Conservation (phyloP, 2,797 vertebrate genomes). For the Syngnathus rostellatus region DNA sequence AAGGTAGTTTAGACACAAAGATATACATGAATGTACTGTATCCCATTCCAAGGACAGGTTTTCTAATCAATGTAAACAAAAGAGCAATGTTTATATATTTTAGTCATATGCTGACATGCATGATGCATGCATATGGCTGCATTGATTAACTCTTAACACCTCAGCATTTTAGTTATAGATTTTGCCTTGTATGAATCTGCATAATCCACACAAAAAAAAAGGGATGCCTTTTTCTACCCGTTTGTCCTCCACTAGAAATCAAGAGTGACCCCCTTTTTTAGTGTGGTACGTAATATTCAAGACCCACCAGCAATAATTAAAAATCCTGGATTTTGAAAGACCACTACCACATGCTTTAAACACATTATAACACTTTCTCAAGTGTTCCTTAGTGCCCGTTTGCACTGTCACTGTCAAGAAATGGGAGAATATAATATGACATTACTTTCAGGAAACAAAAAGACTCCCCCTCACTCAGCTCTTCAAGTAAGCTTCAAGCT, state of each 20-base stretch:
- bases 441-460: neutral
- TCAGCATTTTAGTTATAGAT: neutral
- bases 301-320: neutral
- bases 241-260: neutral
- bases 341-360: neutral
- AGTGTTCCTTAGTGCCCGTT: neutral
- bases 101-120: neutral
- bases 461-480: neutral
- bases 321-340: neutral
- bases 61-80: neutral
- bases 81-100: neutral
- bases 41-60: neutral
- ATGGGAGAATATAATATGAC: neutral
- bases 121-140: no score
- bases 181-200: neutral
- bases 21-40: neutral
- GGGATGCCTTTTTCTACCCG: neutral
- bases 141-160: neutral
- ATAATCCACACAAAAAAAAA: neutral
- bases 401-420: neutral
- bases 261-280: neutral
- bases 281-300: neutral
- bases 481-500: no score
- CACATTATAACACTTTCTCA: neutral
- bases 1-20: neutral